Percentiles rank a stretch among this genome's conserved stretches.
Evolutionary conservation across 1,140 invertebrate genomes (phyloP).

Genomic region (Phymorhynchus buccinoides): DNA sequence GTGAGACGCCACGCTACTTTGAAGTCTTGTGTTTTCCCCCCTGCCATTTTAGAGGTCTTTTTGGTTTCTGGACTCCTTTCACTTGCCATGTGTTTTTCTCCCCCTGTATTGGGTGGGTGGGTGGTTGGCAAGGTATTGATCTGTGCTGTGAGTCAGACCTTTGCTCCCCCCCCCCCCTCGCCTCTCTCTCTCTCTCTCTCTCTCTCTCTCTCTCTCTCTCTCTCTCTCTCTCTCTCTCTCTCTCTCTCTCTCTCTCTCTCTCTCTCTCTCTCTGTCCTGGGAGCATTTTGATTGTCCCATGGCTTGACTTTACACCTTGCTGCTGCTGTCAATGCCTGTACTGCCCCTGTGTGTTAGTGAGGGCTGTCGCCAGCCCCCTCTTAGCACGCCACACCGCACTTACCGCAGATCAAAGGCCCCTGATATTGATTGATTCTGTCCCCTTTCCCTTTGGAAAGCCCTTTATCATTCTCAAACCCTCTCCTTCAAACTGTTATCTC

Average conservation of each 20-base stretch:
- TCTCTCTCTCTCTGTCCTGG: neutral
- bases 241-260: too few species aligned
- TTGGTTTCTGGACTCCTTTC: neutral
- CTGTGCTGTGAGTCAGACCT: neutral
- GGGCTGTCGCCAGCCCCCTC: neutral
- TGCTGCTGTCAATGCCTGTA: neutral
- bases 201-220: too few species aligned
- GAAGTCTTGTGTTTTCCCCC: neutral
- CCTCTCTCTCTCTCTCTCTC: too few species aligned
- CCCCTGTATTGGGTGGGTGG: neutral
- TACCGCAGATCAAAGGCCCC: neutral
- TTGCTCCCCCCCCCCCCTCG: neutral
- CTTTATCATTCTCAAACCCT: too few species aligned
- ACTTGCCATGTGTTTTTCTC: neutral
- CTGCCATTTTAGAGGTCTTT: neutral
- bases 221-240: too few species aligned
- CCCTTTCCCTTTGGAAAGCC: too few species aligned
- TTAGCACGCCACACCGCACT: neutral
- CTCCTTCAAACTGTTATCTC: too few species aligned
- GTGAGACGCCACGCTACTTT: too few species aligned
- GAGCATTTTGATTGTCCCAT: neutral
- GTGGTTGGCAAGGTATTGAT: neutral
- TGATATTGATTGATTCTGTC: too few species aligned
- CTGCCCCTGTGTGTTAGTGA: neutral
- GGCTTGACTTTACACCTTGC: neutral